These are phyloP conservation scores for Scaptomyza pallida DNA, from an alignment of 1,140 invertebrate species.

Conservation along the genomic window DNA sequence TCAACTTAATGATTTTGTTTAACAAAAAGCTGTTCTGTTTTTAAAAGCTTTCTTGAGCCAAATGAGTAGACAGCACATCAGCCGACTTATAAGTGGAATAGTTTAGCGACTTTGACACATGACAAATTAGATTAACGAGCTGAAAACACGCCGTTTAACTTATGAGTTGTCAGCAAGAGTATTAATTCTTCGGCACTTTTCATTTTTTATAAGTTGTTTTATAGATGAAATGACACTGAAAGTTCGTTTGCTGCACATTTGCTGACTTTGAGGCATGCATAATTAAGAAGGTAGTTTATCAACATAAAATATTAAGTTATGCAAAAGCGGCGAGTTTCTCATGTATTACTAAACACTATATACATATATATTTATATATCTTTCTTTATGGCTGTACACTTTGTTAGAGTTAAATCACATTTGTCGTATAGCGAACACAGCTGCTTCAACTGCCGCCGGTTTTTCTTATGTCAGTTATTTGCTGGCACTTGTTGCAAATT, in stretches of 20 bases:
- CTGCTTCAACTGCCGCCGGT: not conserved
- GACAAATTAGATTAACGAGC: no score
- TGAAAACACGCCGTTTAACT: no score
- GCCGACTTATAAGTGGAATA: no score
- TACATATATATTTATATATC: not conserved
- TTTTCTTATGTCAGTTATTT: not conserved
- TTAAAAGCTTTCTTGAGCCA: no score
- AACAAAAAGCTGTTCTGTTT: no score
- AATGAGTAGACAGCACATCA: no score
- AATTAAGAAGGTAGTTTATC: constrained; percentile 43
- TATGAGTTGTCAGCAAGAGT: no score
- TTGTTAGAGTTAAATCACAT: constrained; percentile 2
- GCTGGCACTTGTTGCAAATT: not conserved
- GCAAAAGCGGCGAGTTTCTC: not conserved
- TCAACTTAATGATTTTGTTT: no score
- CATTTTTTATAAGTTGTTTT: constrained; percentile 21
- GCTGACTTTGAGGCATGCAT: constrained; percentile 66
- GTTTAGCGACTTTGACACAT: no score
- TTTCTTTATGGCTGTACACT: constrained; percentile 6
- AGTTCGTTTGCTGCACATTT: constrained; percentile 26
- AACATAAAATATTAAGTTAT: constrained; percentile 24
- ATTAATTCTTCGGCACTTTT: not conserved
- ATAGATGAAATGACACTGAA: constrained; percentile 57
- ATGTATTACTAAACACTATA: not conserved
- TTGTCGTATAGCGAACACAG: not conserved